Evolutionary conservation across 2,888 invertebrate species (phyloP), one percentile per base, ranked within the genome.

Genomic region (Leptopilina syphax): DNA sequence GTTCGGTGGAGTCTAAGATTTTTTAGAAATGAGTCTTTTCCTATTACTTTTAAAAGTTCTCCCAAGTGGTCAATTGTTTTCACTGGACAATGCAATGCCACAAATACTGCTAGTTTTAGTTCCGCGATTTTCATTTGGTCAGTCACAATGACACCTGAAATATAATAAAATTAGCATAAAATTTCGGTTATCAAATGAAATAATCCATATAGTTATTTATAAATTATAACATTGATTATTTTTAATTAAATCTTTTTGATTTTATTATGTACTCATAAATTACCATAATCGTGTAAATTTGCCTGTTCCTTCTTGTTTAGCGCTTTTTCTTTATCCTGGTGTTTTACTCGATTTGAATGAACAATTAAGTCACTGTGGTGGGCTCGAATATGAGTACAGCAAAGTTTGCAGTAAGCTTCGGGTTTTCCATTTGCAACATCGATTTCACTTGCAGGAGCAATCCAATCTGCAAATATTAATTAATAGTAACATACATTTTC

Each of bases 1-100:
- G 84, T 47, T 24, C 85, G 80, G 68, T 84, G 84, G 66, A 83
- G 77, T n/a, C 78, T 77, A 63, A 81, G 27, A 10, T 70, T 78
- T 70, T 83, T 78, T 13, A 82, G 65, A 44, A 47, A 66, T 54
- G 60, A 67, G n/a, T 77, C 80, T 63, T 80, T 79, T 12, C 83
- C 83, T 4, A 83, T 57, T 24, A 80, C 66, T 24, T 81, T 79
- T 24, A 84, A 77, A 27, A 85, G 57, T 4, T 83, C 77, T 12
- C 76, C 82, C 44, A 85, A 80, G 78, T 86, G 84, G 60, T 85
- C 84, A 4, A 85, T 80, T 47, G 81, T 83, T 18, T 73, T 77
- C 5, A 85, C 78, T 76, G 82, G 77, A 12, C 79, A 82, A 76
- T 85, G 85, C 27, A 82, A 82, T 18, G 84, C 83, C 6, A 84